Percentiles rank a stretch among this genome's conserved stretches.
Evolutionary conservation across 2,888 invertebrate species (phyloP).

Genomic region (Heteropelma amictum): DNA sequence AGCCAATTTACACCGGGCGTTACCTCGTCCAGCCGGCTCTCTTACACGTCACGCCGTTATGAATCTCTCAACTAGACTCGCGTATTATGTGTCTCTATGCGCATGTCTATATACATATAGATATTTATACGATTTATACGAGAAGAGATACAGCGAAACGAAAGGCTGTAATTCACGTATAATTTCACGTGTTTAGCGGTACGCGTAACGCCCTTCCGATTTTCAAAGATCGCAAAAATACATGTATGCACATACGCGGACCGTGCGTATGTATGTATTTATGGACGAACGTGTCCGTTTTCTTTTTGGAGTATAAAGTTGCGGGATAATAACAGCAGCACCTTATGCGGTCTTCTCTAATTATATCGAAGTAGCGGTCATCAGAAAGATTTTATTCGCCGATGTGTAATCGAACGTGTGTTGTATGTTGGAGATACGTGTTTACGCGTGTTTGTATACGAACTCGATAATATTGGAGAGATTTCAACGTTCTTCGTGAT

Average conservation of each 20-base stretch:
- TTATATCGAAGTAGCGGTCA: constrained; percentile 32
- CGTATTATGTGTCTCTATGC: constrained; percentile 12
- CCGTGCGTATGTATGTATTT: background rate
- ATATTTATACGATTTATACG: no score
- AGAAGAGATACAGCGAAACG: constrained; percentile 10
- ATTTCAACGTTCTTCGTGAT: background rate
- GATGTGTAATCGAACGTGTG: constrained; percentile 24
- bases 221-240: background rate
- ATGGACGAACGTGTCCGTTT: background rate
- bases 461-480: no score
- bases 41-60: constrained; percentile 65
- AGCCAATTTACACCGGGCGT: constrained; percentile 75
- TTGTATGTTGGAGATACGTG: no score
- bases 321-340: constrained; percentile 4
- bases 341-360: constrained; percentile 37
- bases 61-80: constrained; percentile 59
- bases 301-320: background rate
- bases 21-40: constrained; percentile 65
- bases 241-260: no score
- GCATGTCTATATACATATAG: no score
- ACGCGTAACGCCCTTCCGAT: background rate
- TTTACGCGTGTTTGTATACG: no score
- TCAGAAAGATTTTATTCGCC: constrained; percentile 39
- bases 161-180: constrained; percentile 40
- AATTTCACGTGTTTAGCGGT: constrained; percentile 43